phyloP scores from a whole-genome alignment of 92 coral and sea anemone species.

The Porites evermanni region DNA sequence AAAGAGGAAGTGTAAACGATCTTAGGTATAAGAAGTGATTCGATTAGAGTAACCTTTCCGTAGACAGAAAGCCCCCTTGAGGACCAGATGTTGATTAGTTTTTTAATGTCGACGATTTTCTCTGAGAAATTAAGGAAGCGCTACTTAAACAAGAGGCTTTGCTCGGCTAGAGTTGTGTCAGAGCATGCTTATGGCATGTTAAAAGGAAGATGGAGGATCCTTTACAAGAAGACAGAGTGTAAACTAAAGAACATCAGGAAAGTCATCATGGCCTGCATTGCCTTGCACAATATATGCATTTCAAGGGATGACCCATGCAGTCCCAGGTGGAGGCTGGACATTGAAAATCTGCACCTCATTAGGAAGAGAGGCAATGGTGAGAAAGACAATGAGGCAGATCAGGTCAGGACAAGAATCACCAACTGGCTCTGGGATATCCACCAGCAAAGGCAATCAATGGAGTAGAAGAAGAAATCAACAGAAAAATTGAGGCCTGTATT shows the following conservation, averaged over 20 bases:
- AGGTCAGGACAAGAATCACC: constrained; percentile 58
- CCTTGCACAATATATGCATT: constrained; percentile 73
- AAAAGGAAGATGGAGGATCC: constrained; percentile 75
- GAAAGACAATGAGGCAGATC: constrained; percentile 54
- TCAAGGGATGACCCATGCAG: constrained; percentile 63
- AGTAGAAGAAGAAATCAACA: constrained; percentile 29
- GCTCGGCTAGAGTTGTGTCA: constrained; percentile 70
- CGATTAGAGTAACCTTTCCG: too few species aligned
- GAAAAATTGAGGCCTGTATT: constrained; percentile 21
- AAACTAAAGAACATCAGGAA: constrained; percentile 50
- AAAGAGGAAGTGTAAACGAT: too few species aligned
- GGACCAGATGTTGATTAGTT: too few species aligned
- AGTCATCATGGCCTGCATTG: constrained; percentile 73
- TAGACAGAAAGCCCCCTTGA: too few species aligned
- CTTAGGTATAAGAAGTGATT: too few species aligned
- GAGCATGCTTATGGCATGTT: constrained; percentile 79
- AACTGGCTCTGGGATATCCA: constrained; percentile 73
- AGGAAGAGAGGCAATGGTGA: constrained; percentile 48
- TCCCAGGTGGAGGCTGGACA: constrained; percentile 66
- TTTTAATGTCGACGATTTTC: too few species aligned
- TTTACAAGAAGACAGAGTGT: constrained; percentile 81
- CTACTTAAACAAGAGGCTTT: constrained; percentile 66
- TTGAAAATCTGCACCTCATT: constrained; percentile 56
- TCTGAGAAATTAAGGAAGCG: too few species aligned
- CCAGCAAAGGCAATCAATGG: constrained; percentile 56